phyloP scores from a whole-genome alignment of 2,113 vertebrate genomes.

The Opisthocomus hoazin region DNA sequence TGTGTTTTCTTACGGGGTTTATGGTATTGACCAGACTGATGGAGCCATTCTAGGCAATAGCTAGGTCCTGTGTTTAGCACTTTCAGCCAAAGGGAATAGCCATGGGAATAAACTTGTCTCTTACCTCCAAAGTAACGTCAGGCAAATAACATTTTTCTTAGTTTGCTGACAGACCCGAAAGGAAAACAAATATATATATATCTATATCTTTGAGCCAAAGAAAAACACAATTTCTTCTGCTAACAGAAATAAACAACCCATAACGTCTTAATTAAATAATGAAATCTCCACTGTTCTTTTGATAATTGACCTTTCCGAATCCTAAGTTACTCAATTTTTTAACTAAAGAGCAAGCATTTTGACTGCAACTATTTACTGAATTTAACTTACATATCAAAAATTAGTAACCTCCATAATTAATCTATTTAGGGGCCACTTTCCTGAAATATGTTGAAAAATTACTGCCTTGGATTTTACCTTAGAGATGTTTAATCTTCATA shows the following conservation, averaged over 20 bases:
- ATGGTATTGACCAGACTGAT: not conserved
- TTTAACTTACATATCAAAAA: not conserved
- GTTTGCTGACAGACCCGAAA: not conserved
- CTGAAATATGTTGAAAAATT: not conserved
- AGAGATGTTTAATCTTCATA: not conserved
- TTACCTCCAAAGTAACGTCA: not conserved
- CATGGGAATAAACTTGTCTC: not conserved
- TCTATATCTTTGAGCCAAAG: not conserved
- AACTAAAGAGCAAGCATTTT: not conserved
- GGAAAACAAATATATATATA: not conserved
- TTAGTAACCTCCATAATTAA: not conserved
- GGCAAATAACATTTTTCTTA: not conserved
- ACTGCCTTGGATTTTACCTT: not conserved
- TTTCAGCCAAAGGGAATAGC: not conserved
- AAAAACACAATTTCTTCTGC: not conserved
- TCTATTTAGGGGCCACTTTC: not conserved
- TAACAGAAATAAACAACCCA: not conserved
- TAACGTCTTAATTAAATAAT: not conserved
- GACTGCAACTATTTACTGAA: not conserved
- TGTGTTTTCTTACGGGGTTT: constrained; percentile 3
- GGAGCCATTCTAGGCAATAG: not conserved
- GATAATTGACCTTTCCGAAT: not conserved
- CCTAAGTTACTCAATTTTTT: not conserved
- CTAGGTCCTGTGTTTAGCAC: not conserved
- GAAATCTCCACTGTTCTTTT: not conserved